Conservation (phyloP, 2,113 vertebrate species). For the Perca fluviatilis region DNA sequence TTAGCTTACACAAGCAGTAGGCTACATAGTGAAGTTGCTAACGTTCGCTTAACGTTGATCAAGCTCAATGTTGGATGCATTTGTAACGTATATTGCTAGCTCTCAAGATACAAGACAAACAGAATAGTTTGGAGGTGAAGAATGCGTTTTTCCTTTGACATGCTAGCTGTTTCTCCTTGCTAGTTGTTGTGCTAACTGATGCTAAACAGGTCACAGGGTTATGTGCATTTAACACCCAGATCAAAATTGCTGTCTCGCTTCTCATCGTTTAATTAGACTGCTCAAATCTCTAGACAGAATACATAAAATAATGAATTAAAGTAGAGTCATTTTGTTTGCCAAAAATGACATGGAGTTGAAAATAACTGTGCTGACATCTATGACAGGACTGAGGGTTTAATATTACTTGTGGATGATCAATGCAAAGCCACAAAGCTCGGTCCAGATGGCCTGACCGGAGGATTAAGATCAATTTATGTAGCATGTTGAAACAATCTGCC, state of each 20-base stretch:
- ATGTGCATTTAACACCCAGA: background rate
- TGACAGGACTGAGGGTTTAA: constrained; percentile 35
- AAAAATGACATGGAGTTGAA: background rate
- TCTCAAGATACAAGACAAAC: background rate
- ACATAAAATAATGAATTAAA: background rate
- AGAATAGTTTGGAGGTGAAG: background rate
- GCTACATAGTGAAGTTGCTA: background rate
- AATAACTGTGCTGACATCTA: background rate
- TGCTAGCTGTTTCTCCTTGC: background rate
- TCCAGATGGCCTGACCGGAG: constrained; percentile 68
- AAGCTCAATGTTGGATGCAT: background rate
- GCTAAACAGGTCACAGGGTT: background rate
- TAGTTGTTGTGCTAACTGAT: background rate
- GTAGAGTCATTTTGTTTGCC: background rate
- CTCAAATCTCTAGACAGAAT: background rate
- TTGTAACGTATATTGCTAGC: background rate
- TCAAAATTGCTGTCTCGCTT: background rate
- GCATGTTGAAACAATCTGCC: constrained; percentile 62
- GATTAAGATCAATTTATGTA: constrained; percentile 74
- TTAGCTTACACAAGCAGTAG: background rate
- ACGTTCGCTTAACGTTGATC: background rate
- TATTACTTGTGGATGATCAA: constrained; percentile 36
- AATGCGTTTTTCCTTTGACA: background rate
- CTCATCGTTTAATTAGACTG: background rate
- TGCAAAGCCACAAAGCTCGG: constrained; percentile 51